Conservation (phyloP, 2,888 invertebrate genomes). For the Xanthia togata region DNA sequence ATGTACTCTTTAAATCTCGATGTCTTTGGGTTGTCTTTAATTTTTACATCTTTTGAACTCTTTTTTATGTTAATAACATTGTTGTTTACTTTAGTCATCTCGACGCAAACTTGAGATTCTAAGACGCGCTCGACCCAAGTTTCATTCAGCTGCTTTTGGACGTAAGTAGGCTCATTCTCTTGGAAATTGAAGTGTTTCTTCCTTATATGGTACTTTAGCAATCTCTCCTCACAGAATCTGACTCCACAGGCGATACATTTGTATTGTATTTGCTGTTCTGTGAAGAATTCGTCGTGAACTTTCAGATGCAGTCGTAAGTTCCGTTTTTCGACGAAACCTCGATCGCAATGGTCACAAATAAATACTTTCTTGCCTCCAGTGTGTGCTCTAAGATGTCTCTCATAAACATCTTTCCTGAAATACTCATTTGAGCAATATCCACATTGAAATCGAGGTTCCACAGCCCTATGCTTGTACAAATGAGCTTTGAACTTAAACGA, state of each 20-base stretch:
- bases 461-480: slow-evolving; percentile 76
- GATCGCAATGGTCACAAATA: slow-evolving; percentile 79
- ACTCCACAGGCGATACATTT: slow-evolving; percentile 77
- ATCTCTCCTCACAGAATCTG: slow-evolving; percentile 77
- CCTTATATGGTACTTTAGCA: slow-evolving; percentile 78
- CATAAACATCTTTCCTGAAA: slow-evolving; percentile 76
- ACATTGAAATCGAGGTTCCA: slow-evolving; percentile 75
- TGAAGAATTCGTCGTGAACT: slow-evolving; percentile 76
- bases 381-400: slow-evolving; percentile 72
- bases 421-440: slow-evolving; percentile 75
- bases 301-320: slow-evolving; percentile 77
- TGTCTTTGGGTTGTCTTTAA: slow-evolving; percentile 34
- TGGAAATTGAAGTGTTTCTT: slow-evolving; percentile 78
- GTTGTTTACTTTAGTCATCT: slow-evolving; percentile 82
- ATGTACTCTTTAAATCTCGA: slow-evolving; percentile 65
- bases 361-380: slow-evolving; percentile 67
- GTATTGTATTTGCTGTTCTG: slow-evolving; percentile 65
- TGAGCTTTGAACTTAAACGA: slow-evolving; percentile 72
- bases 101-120: slow-evolving; percentile 75
- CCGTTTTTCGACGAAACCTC: slow-evolving; percentile 77
- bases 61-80: slow-evolving; percentile 79
- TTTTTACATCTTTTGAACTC: slow-evolving; percentile 44
- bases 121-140: slow-evolving; percentile 80
- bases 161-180: slow-evolving; percentile 53
- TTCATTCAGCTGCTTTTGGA: slow-evolving; percentile 77